Evolutionary conservation across 1,140 invertebrate genomes (phyloP).

Genomic region (Mesaphorura yosii): DNA sequence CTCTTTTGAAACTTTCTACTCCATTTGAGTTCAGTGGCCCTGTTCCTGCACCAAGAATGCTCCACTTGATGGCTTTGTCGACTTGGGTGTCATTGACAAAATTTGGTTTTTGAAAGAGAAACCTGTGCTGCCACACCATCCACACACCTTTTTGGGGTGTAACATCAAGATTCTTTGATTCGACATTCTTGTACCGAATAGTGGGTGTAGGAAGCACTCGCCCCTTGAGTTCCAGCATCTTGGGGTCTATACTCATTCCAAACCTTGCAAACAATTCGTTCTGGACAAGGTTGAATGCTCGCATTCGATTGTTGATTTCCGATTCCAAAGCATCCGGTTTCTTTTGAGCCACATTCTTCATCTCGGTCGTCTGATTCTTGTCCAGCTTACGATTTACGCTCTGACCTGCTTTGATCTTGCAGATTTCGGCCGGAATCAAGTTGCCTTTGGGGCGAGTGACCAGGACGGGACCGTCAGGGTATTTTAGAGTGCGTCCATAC

Average conservation of each 20-base stretch:
- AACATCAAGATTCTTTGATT: not conserved
- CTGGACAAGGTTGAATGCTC: no score
- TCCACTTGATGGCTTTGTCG: not conserved
- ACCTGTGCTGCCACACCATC: not conserved
- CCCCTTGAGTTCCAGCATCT: not conserved
- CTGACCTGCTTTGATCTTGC: slow-evolving; percentile 14
- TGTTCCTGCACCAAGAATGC: not conserved
- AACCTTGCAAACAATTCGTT: not conserved
- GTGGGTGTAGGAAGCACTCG: not conserved
- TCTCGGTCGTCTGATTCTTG: slow-evolving; percentile 7
- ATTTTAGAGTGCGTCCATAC: not conserved
- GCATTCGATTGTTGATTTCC: no score
- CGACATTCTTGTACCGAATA: not conserved
- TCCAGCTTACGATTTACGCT: slow-evolving; percentile 11
- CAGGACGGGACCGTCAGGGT: not conserved
- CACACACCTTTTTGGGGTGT: not conserved
- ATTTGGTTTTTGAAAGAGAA: not conserved
- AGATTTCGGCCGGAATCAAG: slow-evolving; percentile 3
- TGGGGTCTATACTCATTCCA: not conserved
- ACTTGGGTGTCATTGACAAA: no score
- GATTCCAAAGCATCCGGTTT: not conserved
- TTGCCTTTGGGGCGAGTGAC: not conserved
- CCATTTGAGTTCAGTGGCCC: no score
- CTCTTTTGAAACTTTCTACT: not conserved
- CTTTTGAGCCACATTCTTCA: slow-evolving; percentile 3